A percentile compares a stretch with the other conserved stretches of the same genome.
These are phyloP conservation scores for Tetheella fluctuosa DNA, from an alignment of 2,888 invertebrate genomes.

Conservation along the genomic window DNA sequence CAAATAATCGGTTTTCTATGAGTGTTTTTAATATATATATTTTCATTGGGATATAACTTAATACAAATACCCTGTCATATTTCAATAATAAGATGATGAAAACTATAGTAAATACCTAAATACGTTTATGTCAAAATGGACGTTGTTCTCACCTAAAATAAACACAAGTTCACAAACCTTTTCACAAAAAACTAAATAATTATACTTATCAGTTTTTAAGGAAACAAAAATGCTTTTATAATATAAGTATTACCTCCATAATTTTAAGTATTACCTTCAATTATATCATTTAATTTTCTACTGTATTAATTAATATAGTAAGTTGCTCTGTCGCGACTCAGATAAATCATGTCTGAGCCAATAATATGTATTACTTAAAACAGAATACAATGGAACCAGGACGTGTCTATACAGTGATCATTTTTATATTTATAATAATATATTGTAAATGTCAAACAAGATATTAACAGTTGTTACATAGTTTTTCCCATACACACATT, in stretches of 20 bases:
- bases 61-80: conserved; percentile 13
- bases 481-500: conserved; percentile 77
- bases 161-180: conserved; percentile 70
- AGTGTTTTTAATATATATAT: conserved; percentile 28
- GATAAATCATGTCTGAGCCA: conserved; percentile 1
- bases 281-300: conserved; percentile 67
- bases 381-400: conserved; percentile 15
- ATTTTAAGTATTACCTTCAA: conserved; percentile 80
- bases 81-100: conserved; percentile 12
- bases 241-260: conserved; percentile 81
- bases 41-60: too few relatives aligned
- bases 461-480: conserved; percentile 79
- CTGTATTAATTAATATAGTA: conserved; percentile 47
- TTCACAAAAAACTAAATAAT: conserved; percentile 60
- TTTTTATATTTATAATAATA: conserved; percentile 57
- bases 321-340: conserved; percentile 8
- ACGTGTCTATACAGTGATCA: conserved; percentile 46
- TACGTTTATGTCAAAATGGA: conserved; percentile 19
- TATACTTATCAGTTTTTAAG: conserved; percentile 45
- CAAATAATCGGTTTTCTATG: conserved; percentile 20
- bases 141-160: conserved; percentile 38
- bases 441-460: conserved; percentile 78
- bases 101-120: conserved; percentile 12
- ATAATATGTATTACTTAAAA: conserved; percentile 17
- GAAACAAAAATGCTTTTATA: conserved; percentile 60